These are phyloP conservation scores for Isaurus tuberculatus DNA, from an alignment of 92 coral and sea anemone species.

Conservation along the genomic window DNA sequence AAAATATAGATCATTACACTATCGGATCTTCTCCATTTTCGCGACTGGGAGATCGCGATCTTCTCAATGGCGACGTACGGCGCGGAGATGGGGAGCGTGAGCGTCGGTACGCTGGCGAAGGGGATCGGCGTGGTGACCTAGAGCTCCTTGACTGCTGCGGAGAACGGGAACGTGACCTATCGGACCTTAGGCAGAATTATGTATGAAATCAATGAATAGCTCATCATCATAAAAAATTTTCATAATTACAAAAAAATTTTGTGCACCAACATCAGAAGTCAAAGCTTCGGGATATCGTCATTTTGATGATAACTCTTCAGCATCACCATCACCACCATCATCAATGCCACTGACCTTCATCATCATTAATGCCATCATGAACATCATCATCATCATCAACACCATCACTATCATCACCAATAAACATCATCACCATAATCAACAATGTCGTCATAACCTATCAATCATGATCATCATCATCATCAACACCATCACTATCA, in stretches of 20 bases:
- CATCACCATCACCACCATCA: background rate
- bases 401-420: background rate
- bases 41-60: conserved; percentile 46
- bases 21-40: conserved; percentile 22
- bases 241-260: no score
- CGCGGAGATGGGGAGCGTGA: conserved; percentile 78
- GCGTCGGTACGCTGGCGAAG: conserved; percentile 67
- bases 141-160: conserved; percentile 52
- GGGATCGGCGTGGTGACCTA: conserved; percentile 76
- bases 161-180: conserved; percentile 84
- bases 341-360: background rate
- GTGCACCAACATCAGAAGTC: no score
- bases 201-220: no score
- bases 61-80: conserved; percentile 70
- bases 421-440: background rate
- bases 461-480: background rate
- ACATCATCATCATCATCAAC: background rate
- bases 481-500: background rate
- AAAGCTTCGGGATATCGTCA: no score
- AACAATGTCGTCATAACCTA: background rate
- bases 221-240: no score
- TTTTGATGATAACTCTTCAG: background rate
- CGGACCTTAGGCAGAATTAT: conserved; percentile 31
- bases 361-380: background rate
- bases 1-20: background rate